Conservation (phyloP, 2,797 vertebrate species). For the Chelonia mydas region DNA sequence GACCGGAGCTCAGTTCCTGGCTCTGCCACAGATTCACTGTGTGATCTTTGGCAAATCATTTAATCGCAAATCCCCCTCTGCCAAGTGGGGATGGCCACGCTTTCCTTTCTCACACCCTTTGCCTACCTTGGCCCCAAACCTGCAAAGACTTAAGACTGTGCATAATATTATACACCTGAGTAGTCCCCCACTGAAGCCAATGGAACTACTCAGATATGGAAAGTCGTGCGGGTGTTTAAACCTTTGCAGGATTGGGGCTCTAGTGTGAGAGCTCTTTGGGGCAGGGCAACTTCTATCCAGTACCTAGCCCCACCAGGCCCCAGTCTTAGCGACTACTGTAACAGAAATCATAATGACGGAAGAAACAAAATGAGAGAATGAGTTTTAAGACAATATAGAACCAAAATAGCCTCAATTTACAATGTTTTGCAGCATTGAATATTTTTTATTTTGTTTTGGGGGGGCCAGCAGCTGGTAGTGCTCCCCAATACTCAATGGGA, state of each 20-base stretch:
- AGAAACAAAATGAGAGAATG: not conserved
- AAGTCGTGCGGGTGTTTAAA: not conserved
- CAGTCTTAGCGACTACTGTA: not conserved
- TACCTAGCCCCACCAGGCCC: not conserved
- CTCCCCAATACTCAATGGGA: not conserved
- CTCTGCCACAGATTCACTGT: not conserved
- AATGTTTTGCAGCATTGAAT: not conserved
- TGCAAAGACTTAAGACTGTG: not conserved
- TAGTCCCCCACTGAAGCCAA: not conserved
- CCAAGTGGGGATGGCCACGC: not conserved
- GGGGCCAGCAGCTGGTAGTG: not conserved
- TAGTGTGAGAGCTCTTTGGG: not conserved
- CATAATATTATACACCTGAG: not conserved
- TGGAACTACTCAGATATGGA: not conserved
- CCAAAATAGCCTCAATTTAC: not conserved
- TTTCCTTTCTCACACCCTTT: not conserved
- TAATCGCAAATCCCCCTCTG: not conserved
- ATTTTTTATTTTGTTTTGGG: not conserved
- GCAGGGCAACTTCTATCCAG: not conserved
- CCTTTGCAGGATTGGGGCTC: not conserved
- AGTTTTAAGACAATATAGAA: not conserved
- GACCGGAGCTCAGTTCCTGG: not conserved
- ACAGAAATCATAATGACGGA: not conserved
- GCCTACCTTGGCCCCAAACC: not conserved
- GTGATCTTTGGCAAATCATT: not conserved